A percentile compares a stretch with the other conserved stretches of the same genome.
Conservation (phyloP, 2,797 vertebrate genomes). For the Molossus molossus region DNA sequence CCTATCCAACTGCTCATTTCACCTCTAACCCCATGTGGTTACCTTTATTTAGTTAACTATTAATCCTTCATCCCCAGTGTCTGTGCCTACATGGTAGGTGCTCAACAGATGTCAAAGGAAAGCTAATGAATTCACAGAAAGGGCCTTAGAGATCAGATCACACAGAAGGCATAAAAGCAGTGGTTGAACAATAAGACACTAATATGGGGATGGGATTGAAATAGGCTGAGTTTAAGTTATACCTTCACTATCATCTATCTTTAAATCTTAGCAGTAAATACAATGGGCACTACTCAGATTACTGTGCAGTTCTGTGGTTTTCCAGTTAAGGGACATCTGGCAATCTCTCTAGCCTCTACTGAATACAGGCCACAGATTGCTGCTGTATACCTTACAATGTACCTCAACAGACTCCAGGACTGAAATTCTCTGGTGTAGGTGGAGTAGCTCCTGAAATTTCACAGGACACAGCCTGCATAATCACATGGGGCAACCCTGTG, state of each 20-base stretch:
- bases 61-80: neutral
- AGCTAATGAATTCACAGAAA: constrained; percentile 44
- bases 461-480: neutral
- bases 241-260: neutral
- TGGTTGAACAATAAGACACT: constrained; percentile 15
- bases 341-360: neutral
- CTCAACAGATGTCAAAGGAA: neutral
- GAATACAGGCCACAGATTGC: neutral
- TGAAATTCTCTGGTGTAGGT: neutral
- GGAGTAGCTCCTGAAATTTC: neutral
- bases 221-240: constrained; percentile 27
- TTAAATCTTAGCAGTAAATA: neutral
- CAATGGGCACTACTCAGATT: neutral
- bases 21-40: neutral
- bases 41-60: constrained; percentile 25
- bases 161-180: constrained; percentile 32
- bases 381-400: neutral
- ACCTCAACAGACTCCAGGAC: neutral
- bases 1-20: neutral
- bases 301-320: neutral
- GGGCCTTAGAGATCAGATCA: constrained; percentile 14
- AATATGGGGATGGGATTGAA: neutral
- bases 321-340: neutral
- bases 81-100: neutral
- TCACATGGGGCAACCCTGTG: neutral